Evolutionary conservation across 2,888 invertebrate species (phyloP), one percentile per base, ranked within the genome.

Genomic region (Abrostola triplasia): DNA sequence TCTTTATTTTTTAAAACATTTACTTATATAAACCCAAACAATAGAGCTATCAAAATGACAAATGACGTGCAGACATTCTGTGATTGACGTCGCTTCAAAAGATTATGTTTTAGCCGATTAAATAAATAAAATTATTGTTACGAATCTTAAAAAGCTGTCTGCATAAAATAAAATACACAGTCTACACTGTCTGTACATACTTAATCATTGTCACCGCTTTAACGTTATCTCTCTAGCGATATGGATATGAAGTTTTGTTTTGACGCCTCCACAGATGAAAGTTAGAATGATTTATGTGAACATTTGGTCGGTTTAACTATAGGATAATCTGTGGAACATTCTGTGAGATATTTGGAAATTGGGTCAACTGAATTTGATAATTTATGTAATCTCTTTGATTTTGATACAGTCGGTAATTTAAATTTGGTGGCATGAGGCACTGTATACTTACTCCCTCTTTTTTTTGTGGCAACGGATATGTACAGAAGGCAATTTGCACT

Each of bases 271-370:
- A 57, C 62, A 76, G 83, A 83, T 83, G 82, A 80, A 85, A 84
- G 82, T 84, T 76, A 70, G 76, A 80, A 73, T 87, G 88, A 90
- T 89, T 86, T 86, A 88, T 89, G 76, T 79, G 69, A 73, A 73
- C 80, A 73, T 84, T 77, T 66, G 63, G 13, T 52, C 42, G 51
- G 57, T 58, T 73, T 54, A 59, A 76, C 63, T 66, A 65, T 60
- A 55, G 59, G 35, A 53, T 64, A 68, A 71, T 71, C 65, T 68
- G 64, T 35, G 38, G 37, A 48, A 73, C 57, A 61, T 75, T 67
- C 41, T 64, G 56, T 11, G 40, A 37, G 10, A n/a, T 42, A 10
- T 54, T 9, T 47, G 5, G 37, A 37, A 37, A 47, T 47, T 47
- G 44, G 44, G 44, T 13, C 24, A 24, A 5, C 13, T 9, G 24